Conservation (phyloP, 1,140 invertebrate genomes). For the Caerostris extrusa region DNA sequence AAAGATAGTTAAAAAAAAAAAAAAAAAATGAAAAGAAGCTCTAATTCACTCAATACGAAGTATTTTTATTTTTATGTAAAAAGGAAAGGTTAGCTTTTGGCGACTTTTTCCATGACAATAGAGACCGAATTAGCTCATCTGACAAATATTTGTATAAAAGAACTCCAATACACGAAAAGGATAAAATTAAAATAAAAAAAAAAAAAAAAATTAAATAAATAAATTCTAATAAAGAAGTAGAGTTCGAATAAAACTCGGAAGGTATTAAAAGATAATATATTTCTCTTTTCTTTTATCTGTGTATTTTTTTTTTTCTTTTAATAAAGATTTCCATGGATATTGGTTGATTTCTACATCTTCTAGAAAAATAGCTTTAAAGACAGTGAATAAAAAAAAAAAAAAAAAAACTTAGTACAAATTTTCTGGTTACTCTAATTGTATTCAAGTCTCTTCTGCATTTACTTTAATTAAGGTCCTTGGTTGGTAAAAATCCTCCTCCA, state of each 20-base stretch:
- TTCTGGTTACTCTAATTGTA: constrained; percentile 70
- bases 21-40: too few species aligned
- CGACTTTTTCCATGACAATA: constrained; percentile 15
- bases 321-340: constrained; percentile 75
- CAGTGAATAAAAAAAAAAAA: constrained; percentile 37
- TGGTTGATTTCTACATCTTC: constrained; percentile 53
- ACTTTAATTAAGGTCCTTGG: constrained; percentile 70
- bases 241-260: neutral
- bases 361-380: constrained; percentile 25
- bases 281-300: neutral
- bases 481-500: constrained; percentile 40
- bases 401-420: constrained; percentile 45
- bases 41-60: constrained; percentile 60
- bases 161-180: constrained; percentile 14
- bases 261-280: constrained; percentile 18
- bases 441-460: constrained; percentile 64
- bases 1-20: neutral
- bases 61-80: constrained; percentile 12
- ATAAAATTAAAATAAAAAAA: neutral
- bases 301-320: constrained; percentile 15
- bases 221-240: neutral
- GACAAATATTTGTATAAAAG: constrained; percentile 64
- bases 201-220: constrained; percentile 8
- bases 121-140: constrained; percentile 51
- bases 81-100: constrained; percentile 42